A percentile compares a stretch with the other conserved stretches of the same genome.
Evolutionary conservation across 2,113 vertebrate genomes (phyloP).

Genomic region (Bothrops jararaca): DNA sequence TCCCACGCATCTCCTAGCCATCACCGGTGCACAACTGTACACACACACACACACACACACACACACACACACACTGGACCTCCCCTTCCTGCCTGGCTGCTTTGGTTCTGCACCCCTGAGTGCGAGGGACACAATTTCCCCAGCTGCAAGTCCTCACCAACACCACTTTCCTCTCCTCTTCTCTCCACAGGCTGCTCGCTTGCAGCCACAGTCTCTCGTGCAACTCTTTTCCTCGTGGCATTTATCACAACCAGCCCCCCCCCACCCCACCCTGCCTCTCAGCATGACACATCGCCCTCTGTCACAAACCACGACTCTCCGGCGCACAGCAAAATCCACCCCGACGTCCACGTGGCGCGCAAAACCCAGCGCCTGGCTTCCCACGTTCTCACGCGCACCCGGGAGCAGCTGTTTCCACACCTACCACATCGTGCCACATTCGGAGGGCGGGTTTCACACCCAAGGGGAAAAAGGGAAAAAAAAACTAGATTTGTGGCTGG

Average conservation of each 20-base stretch:
- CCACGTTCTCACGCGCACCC: not conserved
- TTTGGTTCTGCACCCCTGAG: not conserved
- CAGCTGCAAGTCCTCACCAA: not conserved
- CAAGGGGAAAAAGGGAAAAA: too few species aligned
- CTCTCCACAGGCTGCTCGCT: not conserved
- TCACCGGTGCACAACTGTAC: rapidly evolving
- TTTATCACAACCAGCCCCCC: not conserved
- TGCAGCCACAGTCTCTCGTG: not conserved
- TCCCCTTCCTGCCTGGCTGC: not conserved
- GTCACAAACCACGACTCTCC: not conserved
- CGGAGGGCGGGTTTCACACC: not conserved
- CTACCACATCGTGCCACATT: not conserved
- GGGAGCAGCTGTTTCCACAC: conserved; percentile 1
- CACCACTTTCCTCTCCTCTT: rapidly evolving
- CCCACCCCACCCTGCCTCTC: not conserved
- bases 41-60: too few species aligned
- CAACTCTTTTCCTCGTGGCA: not conserved
- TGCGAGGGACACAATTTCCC: not conserved
- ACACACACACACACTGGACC: not conserved
- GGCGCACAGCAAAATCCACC: not conserved
- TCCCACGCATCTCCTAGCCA: not conserved
- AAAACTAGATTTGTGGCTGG: not conserved
- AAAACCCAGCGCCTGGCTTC: not conserved
- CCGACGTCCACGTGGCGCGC: not conserved
- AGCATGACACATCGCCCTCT: not conserved